Evolutionary conservation across 2,113 vertebrate species (phyloP), one percentile per base, ranked within the genome.

Genomic region (Lates calcarifer): DNA sequence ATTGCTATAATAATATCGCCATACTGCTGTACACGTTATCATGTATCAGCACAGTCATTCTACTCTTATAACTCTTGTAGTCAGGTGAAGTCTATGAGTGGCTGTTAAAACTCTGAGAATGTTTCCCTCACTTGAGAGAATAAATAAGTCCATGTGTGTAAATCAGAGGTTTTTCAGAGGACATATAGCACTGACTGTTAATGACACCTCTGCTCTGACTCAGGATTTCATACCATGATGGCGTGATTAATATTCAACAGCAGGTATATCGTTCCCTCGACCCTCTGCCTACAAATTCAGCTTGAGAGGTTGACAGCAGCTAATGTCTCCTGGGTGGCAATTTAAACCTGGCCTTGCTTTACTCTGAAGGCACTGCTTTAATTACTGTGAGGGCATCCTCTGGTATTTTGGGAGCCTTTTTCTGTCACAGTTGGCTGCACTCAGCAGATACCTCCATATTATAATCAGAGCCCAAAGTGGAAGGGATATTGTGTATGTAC

Each of bases 391-490:
- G 31, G 47, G 15, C 51, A 26, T 18, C 20, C 2, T 4, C 2
- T 60, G 70, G 24, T 66, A 74, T 79, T 74, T 35, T 55, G 11
- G 70, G 63, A 63, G 13, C 15, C 11, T 28, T 63, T 77, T 77
- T 43, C 35, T 45, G 28, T 62, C 55, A 35, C 43, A 71, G 41
- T 51, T 28, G 62, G 31, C 60, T 55, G 26, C 37, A 51, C 28
- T 66, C 72, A 20, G 66, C 39, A 61, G 24, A 74, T 43, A 63
- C 31, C 24, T 71, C 45, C 31, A 45, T 45, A 68, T 75, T 86
- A 79, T 82, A 74, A 62, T 61, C 45, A 73, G 43, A 78, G 64
- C 20, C 76, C 29, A 29, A 0, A 76, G 56, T 33, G 51, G 28
- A 63, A 24, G 67, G 61, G 28, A 14, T n/a, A 7, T 57, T 77